Evolutionary conservation across 53 echinoderm and acorn worm species (phyloP).

Genomic region (Mesocentrotus franciscanus): DNA sequence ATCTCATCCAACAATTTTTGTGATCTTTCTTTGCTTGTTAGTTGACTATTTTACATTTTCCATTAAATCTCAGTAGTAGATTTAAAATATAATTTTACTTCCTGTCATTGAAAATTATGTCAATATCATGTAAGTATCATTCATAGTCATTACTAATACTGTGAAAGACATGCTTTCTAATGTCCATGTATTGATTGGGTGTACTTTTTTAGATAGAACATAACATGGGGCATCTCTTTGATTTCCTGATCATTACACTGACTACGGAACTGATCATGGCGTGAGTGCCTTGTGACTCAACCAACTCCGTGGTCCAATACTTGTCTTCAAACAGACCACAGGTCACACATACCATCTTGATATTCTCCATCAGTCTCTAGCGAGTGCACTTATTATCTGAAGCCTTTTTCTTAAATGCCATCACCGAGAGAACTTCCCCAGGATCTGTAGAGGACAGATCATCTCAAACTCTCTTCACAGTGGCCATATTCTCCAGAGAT

Average conservation of each 20-base stretch:
- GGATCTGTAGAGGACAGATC: neutral
- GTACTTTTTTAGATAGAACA: neutral
- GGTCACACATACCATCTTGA: no score
- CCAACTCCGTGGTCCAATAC: neutral
- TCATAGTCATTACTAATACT: no score
- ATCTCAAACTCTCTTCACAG: neutral
- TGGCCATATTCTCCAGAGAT: neutral
- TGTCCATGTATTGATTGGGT: no score
- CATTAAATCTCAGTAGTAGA: neutral
- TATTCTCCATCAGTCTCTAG: no score
- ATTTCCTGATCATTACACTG: neutral
- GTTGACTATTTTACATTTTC: no score
- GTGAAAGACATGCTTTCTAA: no score
- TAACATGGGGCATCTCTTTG: neutral
- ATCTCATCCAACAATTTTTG: neutral
- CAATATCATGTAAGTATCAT: no score
- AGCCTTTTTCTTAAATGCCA: no score
- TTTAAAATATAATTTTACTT: neutral
- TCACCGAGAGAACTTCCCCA: no score
- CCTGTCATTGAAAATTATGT: no score
- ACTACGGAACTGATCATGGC: constrained; percentile 8
- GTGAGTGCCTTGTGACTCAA: neutral
- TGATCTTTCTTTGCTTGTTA: no score
- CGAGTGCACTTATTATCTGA: no score
- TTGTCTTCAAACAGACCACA: neutral